Evolutionary conservation across 2,113 vertebrate species (phyloP).

Genomic region (Polypterus senegalus): DNA sequence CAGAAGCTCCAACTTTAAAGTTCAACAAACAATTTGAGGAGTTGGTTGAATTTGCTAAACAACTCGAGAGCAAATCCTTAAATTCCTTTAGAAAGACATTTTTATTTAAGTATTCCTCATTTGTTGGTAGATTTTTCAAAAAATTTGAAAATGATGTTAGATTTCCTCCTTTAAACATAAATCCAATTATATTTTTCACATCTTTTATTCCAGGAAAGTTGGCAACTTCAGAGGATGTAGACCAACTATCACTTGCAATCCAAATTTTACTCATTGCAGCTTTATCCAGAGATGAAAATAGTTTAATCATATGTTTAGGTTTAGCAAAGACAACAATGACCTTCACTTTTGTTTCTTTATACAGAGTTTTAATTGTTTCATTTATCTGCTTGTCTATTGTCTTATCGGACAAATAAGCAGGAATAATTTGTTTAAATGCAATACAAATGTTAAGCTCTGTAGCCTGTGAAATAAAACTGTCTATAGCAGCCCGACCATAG

Average conservation of each 20-base stretch:
- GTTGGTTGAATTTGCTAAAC: conserved; percentile 26
- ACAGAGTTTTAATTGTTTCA: conserved; percentile 44
- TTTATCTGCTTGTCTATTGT: conserved; percentile 39
- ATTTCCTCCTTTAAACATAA: conserved; percentile 64
- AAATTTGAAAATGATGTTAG: conserved; percentile 49
- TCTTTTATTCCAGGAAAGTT: conserved; percentile 42
- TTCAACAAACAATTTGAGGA: no score
- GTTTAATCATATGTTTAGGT: conserved; percentile 44
- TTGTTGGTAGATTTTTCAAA: conserved; percentile 40
- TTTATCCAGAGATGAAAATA: conserved; percentile 51
- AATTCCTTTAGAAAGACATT: conserved; percentile 58
- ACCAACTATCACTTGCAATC: conserved; percentile 83
- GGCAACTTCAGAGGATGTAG: conserved; percentile 42
- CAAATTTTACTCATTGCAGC: conserved; percentile 55
- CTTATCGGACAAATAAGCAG: conserved; percentile 47
- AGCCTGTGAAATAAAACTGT: conserved; percentile 56
- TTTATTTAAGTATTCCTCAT: conserved; percentile 19
- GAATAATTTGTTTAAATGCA: conserved; percentile 66
- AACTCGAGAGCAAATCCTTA: conserved; percentile 30
- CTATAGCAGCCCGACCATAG: conserved; percentile 59
- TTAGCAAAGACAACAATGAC: conserved; percentile 71
- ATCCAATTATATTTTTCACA: conserved; percentile 65
- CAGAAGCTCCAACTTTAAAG: background rate
- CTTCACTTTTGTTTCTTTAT: conserved; percentile 49
- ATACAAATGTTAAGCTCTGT: conserved; percentile 58